Evolutionary conservation across 2,888 invertebrate genomes (phyloP).

Genomic region (Metallyticus violacea): DNA sequence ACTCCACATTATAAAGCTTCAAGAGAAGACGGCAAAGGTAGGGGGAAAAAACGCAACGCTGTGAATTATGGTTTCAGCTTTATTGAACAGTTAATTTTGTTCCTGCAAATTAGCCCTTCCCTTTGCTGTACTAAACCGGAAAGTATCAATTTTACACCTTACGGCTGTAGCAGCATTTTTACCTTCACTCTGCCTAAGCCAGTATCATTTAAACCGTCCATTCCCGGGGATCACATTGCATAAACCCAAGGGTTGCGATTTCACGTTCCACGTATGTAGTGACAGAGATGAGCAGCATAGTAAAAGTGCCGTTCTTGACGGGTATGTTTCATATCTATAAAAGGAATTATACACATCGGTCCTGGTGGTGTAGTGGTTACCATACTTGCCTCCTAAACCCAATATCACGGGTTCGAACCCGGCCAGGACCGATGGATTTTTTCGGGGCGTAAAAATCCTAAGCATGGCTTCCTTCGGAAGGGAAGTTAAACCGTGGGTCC

Average conservation of each 20-base stretch:
- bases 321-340: too few species aligned
- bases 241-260: neutral
- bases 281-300: too few species aligned
- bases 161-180: neutral
- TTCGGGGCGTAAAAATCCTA: too few species aligned
- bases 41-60: neutral
- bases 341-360: too few species aligned
- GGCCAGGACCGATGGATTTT: too few species aligned
- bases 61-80: neutral
- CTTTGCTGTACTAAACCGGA: neutral
- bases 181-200: neutral
- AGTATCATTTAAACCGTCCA: neutral
- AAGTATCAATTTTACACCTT: neutral
- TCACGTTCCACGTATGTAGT: neutral
- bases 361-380: too few species aligned
- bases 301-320: too few species aligned
- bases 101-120: neutral
- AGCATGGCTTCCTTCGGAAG: too few species aligned
- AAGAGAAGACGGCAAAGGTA: neutral
- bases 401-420: too few species aligned
- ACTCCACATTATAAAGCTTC: slow-evolving; percentile 1
- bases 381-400: too few species aligned
- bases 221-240: neutral
- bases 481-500: too few species aligned
- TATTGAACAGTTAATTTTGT: neutral